These are phyloP conservation scores for Drosophila eohydei DNA, from an alignment of 2,888 invertebrate species.

Conservation along the genomic window DNA sequence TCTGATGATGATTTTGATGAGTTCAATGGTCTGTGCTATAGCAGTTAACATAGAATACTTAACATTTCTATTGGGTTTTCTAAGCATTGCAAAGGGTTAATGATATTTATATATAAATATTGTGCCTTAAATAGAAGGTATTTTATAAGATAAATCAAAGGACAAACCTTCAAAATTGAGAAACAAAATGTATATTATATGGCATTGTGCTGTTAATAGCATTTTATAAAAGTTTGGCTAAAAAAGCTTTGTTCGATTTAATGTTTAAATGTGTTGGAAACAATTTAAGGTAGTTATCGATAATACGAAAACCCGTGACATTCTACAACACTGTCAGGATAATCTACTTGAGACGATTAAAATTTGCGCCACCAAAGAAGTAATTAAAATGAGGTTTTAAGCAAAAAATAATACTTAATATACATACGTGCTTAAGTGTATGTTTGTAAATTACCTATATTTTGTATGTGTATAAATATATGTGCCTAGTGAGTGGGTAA, in stretches of 20 bases:
- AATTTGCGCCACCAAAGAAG: constrained; percentile 4
- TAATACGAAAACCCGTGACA: too few species aligned
- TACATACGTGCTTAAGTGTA: neutral
- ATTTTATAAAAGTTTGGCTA: too few species aligned
- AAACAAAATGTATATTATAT: too few species aligned
- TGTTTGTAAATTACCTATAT: neutral
- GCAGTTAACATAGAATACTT: neutral
- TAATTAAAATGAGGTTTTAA: neutral
- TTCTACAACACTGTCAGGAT: too few species aligned
- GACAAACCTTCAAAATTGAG: too few species aligned
- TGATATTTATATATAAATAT: neutral
- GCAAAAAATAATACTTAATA: neutral
- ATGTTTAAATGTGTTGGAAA: too few species aligned
- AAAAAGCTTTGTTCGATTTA: too few species aligned
- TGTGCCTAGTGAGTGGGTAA: constrained; percentile 8
- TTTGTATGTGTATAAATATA: constrained; percentile 8
- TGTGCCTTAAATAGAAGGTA: neutral
- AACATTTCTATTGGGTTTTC: neutral
- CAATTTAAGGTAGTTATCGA: too few species aligned
- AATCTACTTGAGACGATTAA: too few species aligned
- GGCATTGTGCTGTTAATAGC: too few species aligned
- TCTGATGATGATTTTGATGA: neutral
- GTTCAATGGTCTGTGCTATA: constrained; percentile 12
- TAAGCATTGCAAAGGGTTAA: neutral
- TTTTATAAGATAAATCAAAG: neutral